phyloP scores from a whole-genome alignment of 1,140 invertebrate genomes.

The Oryzaephilus surinamensis region DNA sequence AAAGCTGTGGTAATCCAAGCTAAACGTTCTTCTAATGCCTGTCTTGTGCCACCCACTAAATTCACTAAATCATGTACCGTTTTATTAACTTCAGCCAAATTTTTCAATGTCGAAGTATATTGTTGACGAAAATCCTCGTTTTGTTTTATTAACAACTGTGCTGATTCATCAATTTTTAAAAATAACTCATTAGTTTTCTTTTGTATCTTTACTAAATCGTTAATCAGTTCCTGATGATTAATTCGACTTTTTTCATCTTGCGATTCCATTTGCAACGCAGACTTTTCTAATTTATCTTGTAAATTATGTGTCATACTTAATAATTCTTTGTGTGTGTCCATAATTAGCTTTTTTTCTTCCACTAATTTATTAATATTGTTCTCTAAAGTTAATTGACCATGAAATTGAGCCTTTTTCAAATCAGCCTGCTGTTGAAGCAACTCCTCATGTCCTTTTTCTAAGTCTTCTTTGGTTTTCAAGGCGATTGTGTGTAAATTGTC shows the following conservation, averaged over 20 bases:
- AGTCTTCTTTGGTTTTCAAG: slow-evolving; percentile 39
- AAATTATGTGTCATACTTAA: slow-evolving; percentile 45
- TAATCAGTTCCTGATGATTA: slow-evolving; percentile 45
- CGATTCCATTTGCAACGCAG: slow-evolving; percentile 38
- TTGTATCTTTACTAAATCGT: slow-evolving; percentile 46
- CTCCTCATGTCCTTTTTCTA: slow-evolving; percentile 42
- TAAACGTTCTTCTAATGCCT: slow-evolving; percentile 43
- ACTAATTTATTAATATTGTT: slow-evolving; percentile 45
- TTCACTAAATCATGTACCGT: slow-evolving; percentile 45
- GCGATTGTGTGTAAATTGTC: slow-evolving; percentile 43
- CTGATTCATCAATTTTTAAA: slow-evolving; percentile 38
- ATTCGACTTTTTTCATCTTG: slow-evolving; percentile 39
- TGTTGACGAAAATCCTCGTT: slow-evolving; percentile 43
- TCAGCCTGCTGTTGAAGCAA: slow-evolving; percentile 44
- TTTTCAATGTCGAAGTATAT: slow-evolving; percentile 46
- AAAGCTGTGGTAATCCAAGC: slow-evolving; percentile 46
- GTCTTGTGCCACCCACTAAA: slow-evolving; percentile 41
- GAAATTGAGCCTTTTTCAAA: slow-evolving; percentile 41
- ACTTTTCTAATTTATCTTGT: slow-evolving; percentile 44
- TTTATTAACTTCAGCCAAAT: slow-evolving; percentile 48
- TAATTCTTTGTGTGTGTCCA: slow-evolving; percentile 45
- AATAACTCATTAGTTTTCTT: slow-evolving; percentile 33
- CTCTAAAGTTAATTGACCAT: slow-evolving; percentile 41
- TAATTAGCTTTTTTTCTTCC: slow-evolving; percentile 50
- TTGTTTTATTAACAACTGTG: slow-evolving; percentile 42